Percentiles rank a stretch among this genome's conserved stretches.
Evolutionary conservation across 2,888 invertebrate species (phyloP).

Genomic region (Penaeus monodon): DNA sequence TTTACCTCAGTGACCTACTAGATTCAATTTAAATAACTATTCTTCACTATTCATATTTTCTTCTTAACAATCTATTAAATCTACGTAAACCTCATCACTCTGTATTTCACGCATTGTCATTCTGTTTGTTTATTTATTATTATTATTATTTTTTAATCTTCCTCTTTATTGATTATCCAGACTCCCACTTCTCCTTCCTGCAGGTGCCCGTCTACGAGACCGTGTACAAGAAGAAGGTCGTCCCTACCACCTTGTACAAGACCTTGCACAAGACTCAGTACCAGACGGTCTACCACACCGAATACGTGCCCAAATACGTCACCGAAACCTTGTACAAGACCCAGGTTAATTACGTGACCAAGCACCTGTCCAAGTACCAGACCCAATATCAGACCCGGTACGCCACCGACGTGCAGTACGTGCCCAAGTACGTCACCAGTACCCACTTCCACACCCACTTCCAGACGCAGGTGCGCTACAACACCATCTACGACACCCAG

Average conservation of each 20-base stretch:
- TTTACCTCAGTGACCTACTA: too few species aligned
- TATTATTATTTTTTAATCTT: too few species aligned
- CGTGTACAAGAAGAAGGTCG: constrained; percentile 40
- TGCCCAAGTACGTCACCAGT: constrained; percentile 21
- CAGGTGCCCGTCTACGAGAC: constrained; percentile 25
- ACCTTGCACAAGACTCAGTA: constrained; percentile 43
- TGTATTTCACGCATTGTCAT: too few species aligned
- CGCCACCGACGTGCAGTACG: constrained; percentile 9
- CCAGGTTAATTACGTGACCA: constrained; percentile 34
- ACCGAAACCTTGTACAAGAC: constrained; percentile 44
- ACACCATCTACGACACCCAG: constrained; percentile 9
- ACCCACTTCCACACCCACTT: constrained; percentile 26
- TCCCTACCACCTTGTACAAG: constrained; percentile 32
- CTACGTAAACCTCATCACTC: too few species aligned
- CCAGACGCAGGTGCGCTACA: constrained; percentile 7
- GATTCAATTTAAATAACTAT: too few species aligned
- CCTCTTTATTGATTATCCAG: too few species aligned
- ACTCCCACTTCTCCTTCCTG: too few species aligned
- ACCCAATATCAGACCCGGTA: constrained; percentile 14
- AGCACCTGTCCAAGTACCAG: constrained; percentile 40
- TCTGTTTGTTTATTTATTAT: too few species aligned
- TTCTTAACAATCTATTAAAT: too few species aligned
- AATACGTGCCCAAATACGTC: constrained; percentile 41
- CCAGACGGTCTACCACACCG: constrained; percentile 45
- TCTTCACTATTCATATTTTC: too few species aligned